Evolutionary conservation across 2,797 vertebrate species (phyloP).

Genomic region (Sylvia borin): DNA sequence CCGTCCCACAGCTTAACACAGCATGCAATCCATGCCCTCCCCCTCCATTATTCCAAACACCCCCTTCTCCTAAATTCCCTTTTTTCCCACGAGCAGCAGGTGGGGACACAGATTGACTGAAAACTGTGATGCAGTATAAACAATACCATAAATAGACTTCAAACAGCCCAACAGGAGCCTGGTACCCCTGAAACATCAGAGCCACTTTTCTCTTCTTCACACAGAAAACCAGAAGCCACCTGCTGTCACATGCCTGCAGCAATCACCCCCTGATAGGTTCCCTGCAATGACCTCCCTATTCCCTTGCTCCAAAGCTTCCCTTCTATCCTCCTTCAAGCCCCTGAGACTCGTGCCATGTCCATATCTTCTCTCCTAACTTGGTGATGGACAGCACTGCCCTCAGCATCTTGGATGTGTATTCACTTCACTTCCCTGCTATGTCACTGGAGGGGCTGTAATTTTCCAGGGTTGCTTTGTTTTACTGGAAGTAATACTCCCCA

Average conservation of each 20-base stretch:
- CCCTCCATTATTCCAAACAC: neutral
- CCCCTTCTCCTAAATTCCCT: neutral
- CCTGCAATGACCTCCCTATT: neutral
- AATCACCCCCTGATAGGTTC: neutral
- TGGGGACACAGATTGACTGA: conserved; percentile 47
- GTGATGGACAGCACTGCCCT: neutral
- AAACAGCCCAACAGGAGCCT: conserved; percentile 28
- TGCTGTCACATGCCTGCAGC: neutral
- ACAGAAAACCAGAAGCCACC: neutral
- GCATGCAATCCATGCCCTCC: neutral
- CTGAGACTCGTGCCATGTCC: neutral
- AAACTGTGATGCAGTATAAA: conserved; percentile 13
- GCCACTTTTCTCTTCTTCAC: neutral
- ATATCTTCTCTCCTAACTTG: neutral
- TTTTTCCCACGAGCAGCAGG: neutral
- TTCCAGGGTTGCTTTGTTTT: neutral
- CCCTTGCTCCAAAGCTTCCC: neutral
- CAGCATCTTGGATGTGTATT: neutral
- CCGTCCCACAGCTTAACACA: neutral
- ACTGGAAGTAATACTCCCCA: neutral
- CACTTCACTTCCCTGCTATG: neutral
- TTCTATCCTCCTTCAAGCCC: neutral
- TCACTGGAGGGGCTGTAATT: neutral
- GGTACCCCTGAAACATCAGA: conserved; percentile 16
- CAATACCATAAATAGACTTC: conserved; percentile 32